Evolutionary conservation across 2,888 invertebrate species (phyloP).

Genomic region (Synanthedon tipuliformis): DNA sequence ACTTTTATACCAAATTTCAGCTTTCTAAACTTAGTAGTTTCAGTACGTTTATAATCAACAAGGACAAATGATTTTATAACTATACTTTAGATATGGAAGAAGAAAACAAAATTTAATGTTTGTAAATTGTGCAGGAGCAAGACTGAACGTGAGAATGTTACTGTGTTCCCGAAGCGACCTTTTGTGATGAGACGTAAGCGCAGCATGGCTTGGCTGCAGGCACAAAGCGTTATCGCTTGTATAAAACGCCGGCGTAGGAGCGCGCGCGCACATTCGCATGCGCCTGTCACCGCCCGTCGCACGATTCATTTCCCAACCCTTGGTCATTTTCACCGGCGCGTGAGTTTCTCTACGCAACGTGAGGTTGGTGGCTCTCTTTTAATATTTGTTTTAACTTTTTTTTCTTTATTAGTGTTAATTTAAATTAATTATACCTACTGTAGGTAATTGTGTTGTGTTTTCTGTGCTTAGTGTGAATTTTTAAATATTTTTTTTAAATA

Average conservation of each 20-base stretch:
- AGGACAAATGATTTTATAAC: no score
- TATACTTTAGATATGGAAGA: no score
- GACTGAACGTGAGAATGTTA: no score
- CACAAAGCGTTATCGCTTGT: slow-evolving; percentile 45
- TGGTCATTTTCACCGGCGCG: slow-evolving; percentile 46
- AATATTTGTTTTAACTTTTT: slow-evolving; percentile 12
- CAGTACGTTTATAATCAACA: no score
- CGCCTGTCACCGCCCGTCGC: slow-evolving; percentile 35
- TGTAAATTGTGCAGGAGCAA: no score
- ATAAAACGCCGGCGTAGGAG: slow-evolving; percentile 42
- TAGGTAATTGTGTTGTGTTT: not conserved
- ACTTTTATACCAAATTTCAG: no score
- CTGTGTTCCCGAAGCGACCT: no score
- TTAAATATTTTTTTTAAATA: no score
- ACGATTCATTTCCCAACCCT: slow-evolving; percentile 47
- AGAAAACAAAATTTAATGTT: no score
- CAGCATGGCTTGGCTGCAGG: slow-evolving; percentile 4
- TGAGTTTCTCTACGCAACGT: slow-evolving; percentile 42
- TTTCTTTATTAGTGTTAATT: not conserved
- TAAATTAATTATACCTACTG: not conserved
- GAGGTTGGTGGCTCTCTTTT: slow-evolving; percentile 46
- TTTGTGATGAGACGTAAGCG: not conserved
- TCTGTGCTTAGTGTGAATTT: not conserved
- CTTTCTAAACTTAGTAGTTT: no score
- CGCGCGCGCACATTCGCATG: slow-evolving; percentile 62